Conservation (phyloP, 2,797 vertebrate genomes). For the Sebastes melanostomus region DNA sequence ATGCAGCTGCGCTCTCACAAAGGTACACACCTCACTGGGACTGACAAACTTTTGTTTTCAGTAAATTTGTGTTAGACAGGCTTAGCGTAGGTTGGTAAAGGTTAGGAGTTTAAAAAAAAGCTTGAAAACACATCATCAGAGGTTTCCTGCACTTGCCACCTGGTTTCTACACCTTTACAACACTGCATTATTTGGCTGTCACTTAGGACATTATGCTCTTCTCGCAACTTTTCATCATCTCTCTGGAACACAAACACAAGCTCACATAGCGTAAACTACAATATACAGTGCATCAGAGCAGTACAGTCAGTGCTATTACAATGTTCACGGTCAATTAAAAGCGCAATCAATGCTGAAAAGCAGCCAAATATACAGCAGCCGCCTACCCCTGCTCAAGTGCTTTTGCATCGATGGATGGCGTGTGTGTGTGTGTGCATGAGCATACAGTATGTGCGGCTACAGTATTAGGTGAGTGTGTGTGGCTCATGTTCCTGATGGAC, state of each 20-base stretch:
- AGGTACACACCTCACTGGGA: neutral
- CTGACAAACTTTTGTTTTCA: neutral
- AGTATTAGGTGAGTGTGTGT: neutral
- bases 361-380: neutral
- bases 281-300: neutral
- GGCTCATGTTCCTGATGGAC: neutral
- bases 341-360: slow-evolving; percentile 15
- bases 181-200: neutral
- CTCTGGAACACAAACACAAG: neutral
- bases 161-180: neutral
- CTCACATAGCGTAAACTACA: neutral
- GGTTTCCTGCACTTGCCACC: neutral
- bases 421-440: neutral
- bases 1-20: too few species aligned
- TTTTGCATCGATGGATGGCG: neutral
- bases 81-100: neutral
- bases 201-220: neutral
- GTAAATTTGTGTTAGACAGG: neutral
- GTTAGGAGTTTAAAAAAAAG: neutral
- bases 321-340: slow-evolving; percentile 36
- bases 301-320: too few species aligned
- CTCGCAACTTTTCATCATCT: neutral
- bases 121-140: neutral
- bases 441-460: neutral
- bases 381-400: neutral